These are phyloP conservation scores for Hemicordylus capensis DNA, from an alignment of 2,113 vertebrate species.

Conservation along the genomic window DNA sequence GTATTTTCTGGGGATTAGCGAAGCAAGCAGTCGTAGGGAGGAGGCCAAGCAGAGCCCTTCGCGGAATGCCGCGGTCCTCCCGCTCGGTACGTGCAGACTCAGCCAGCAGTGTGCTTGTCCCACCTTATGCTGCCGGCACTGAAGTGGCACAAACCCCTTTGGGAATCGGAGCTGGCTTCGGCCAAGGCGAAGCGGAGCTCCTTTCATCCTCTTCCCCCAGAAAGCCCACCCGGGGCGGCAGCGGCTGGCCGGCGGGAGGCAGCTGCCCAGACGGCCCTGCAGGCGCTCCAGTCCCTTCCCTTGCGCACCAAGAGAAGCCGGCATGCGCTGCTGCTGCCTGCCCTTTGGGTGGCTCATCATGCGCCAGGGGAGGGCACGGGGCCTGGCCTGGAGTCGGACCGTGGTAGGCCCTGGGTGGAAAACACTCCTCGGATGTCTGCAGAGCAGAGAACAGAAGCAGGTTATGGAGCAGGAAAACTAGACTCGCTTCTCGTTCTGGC, in stretches of 20 bases:
- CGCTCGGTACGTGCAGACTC: background rate
- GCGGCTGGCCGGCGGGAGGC: background rate
- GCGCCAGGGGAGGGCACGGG: background rate
- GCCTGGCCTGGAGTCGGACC: too few species aligned
- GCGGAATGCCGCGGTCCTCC: background rate
- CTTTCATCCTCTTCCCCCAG: background rate
- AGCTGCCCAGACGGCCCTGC: too few species aligned
- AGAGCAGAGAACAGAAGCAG: background rate
- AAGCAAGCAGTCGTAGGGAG: too few species aligned
- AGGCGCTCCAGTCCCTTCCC: background rate
- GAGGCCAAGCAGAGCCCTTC: too few species aligned
- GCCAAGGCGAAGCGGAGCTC: too few species aligned
- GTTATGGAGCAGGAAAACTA: background rate
- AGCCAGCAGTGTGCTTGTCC: background rate
- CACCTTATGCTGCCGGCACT: background rate
- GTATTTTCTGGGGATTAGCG: background rate
- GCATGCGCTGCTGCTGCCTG: background rate
- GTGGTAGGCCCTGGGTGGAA: too few species aligned
- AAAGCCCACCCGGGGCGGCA: background rate
- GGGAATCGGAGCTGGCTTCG: too few species aligned
- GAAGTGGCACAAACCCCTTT: background rate
- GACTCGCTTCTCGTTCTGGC: background rate
- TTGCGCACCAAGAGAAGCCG: background rate
- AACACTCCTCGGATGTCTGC: background rate
- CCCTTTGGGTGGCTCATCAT: background rate